These are phyloP conservation scores for Zosterops hypoxanthus DNA, from an alignment of 2,113 vertebrate genomes.

Conservation along the genomic window DNA sequence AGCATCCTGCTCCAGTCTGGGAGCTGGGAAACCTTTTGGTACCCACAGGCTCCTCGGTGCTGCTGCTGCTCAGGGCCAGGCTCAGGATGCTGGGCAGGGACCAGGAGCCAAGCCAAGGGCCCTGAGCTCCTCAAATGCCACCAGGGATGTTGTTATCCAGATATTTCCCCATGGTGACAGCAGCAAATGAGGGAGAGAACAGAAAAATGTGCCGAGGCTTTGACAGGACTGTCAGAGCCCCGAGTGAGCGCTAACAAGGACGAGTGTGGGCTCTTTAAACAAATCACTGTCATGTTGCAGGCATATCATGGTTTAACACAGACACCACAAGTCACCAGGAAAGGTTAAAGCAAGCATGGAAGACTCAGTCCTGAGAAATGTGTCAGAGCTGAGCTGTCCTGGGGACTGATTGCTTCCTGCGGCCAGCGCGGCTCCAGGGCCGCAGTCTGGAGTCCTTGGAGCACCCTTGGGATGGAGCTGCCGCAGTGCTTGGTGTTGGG, in stretches of 20 bases:
- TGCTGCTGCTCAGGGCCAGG: not conserved
- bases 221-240: slow-evolving; percentile 61
- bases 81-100: not conserved
- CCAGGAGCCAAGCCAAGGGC: not conserved
- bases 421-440: not conserved
- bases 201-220: slow-evolving; percentile 38
- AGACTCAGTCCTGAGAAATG: not conserved
- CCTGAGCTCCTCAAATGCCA: slow-evolving; percentile 8
- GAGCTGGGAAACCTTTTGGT: not conserved
- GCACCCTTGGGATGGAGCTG: not conserved
- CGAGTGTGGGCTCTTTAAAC: slow-evolving; percentile 61
- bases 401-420: not conserved
- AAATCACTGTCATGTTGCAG: slow-evolving; percentile 66
- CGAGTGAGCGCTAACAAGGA: slow-evolving; percentile 51
- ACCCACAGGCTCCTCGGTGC: not conserved
- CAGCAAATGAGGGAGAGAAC: slow-evolving; percentile 52
- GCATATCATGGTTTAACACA: slow-evolving; percentile 57
- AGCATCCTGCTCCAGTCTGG: accelerated
- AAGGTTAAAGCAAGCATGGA: slow-evolving; percentile 58
- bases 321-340: slow-evolving; percentile 53
- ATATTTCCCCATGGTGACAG: slow-evolving; percentile 45
- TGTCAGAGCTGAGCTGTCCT: not conserved
- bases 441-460: not conserved
- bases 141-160: not conserved
- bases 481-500: accelerated